phyloP scores from a whole-genome alignment of 1,140 invertebrate genomes.

The Drosophila setifemur region DNA sequence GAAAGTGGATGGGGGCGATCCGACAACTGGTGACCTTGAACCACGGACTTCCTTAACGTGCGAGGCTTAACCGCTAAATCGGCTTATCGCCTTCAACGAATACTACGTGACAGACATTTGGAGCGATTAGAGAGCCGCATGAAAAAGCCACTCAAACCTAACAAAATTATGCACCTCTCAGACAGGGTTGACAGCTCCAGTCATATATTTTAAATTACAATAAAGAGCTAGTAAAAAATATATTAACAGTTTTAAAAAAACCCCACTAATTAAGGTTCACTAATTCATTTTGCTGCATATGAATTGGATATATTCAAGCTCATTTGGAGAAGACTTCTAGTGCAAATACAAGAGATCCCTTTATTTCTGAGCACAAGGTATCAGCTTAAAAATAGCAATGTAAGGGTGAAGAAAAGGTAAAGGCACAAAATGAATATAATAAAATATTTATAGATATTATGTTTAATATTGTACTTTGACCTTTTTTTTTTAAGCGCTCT shows the following conservation, averaged over 20 bases:
- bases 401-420: no score
- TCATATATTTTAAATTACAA: neutral
- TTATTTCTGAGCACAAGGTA: no score
- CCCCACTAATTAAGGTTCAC: slow-evolving; percentile 6
- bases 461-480: no score
- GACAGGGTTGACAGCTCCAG: neutral
- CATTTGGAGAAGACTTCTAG: slow-evolving; percentile 14
- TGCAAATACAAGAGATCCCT: neutral
- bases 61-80: neutral
- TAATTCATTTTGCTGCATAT: neutral
- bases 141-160: neutral
- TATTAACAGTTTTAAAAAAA: neutral
- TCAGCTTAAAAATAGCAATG: no score
- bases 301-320: neutral
- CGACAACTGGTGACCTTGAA: slow-evolving; percentile 3
- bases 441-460: no score
- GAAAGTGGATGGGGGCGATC: neutral
- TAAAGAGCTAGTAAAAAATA: neutral
- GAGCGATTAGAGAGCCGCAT: no score
- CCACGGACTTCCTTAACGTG: neutral
- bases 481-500: no score
- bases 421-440: no score
- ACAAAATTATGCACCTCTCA: neutral
- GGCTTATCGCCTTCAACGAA: slow-evolving; percentile 6
- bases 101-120: slow-evolving; percentile 25